Evolutionary conservation across 2,888 invertebrate species (phyloP).

Genomic region (Sphaerophoria rueppellii): DNA sequence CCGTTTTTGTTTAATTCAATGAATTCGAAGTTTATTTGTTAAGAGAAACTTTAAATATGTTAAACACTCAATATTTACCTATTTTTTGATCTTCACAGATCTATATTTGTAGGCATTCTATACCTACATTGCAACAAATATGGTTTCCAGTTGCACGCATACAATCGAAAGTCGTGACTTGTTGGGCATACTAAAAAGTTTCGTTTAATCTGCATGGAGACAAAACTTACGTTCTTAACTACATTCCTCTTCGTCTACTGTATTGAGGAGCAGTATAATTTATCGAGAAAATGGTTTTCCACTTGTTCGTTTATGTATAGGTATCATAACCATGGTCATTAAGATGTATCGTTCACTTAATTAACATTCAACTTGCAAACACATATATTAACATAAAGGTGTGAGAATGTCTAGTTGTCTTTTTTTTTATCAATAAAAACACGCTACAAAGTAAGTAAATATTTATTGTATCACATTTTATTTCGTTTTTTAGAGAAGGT

Average conservation of each 20-base stretch:
- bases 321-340: slow-evolving; percentile 9
- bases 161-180: neutral
- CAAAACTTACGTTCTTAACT: no score
- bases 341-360: neutral
- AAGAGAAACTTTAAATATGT: no score
- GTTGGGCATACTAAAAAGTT: neutral
- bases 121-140: no score
- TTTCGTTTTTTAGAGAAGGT: slow-evolving; percentile 39
- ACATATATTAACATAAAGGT: slow-evolving; percentile 7
- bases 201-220: no score
- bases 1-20: no score
- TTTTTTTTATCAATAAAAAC: neutral
- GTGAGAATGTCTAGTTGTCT: neutral
- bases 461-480: neutral
- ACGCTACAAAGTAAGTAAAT: no score
- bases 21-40: no score
- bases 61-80: no score
- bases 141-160: no score
- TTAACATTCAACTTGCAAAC: neutral
- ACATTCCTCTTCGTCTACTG: neutral
- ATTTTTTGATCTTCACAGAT: no score
- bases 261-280: slow-evolving; percentile 13
- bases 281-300: neutral
- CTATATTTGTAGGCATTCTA: no score
- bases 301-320: slow-evolving; percentile 2